Evolutionary conservation across 2,797 vertebrate genomes (phyloP).

Genomic region (Pangasius djambal): DNA sequence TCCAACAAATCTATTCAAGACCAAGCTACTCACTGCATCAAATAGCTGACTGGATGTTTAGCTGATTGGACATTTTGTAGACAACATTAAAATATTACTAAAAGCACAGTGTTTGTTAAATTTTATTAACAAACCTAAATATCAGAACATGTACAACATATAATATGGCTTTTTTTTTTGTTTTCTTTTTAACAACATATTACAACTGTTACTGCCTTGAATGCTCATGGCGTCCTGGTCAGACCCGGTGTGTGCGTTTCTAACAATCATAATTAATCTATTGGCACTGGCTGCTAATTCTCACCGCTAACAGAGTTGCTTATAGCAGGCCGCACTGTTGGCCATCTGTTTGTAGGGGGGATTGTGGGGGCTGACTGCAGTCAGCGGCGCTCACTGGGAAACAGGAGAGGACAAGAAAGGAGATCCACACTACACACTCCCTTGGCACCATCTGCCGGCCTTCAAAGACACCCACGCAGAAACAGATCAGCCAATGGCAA

Average conservation of each 20-base stretch:
- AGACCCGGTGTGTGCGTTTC: conserved; percentile 13
- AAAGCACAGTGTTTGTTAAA: neutral
- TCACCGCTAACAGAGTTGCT: conserved; percentile 48
- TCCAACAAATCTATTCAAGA: conserved; percentile 16
- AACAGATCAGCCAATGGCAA: conserved; percentile 76
- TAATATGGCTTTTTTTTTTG: neutral
- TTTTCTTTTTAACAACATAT: neutral
- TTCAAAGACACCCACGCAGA: conserved; percentile 79
- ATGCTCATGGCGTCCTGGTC: neutral
- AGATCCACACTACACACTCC: conserved; percentile 43
- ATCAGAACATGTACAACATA: neutral
- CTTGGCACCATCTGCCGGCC: conserved; percentile 89
- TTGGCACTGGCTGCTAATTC: conserved; percentile 43
- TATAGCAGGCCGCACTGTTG: conserved; percentile 36
- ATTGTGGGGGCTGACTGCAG: conserved; percentile 23
- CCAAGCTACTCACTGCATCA: neutral
- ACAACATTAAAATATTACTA: neutral
- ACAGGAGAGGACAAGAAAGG: conserved; percentile 35
- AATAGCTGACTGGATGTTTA: neutral
- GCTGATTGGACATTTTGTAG: neutral
- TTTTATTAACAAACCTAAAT: neutral
- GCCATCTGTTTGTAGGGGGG: conserved; percentile 57
- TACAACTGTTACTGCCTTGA: neutral
- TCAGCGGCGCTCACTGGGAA: conserved; percentile 34
- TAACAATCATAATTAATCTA: conserved; percentile 55